phyloP scores from a whole-genome alignment of 2,113 vertebrate species.

The Oreotrochilus melanogaster region DNA sequence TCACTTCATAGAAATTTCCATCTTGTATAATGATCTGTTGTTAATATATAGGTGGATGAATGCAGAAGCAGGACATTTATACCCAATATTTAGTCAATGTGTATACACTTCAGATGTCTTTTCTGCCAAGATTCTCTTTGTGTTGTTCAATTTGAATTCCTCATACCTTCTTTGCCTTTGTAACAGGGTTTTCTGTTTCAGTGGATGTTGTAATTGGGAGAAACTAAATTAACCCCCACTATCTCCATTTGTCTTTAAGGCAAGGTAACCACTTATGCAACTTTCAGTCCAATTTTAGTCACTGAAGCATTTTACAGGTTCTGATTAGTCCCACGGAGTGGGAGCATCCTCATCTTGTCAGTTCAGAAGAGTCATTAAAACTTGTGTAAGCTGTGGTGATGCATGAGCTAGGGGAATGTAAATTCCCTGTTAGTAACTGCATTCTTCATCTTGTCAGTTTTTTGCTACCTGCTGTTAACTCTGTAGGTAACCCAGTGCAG shows the following conservation, averaged over 20 bases:
- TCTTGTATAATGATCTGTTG: neutral
- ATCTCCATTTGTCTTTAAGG: slow-evolving; percentile 30
- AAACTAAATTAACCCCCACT: slow-evolving; percentile 1
- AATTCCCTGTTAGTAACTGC: slow-evolving; percentile 48
- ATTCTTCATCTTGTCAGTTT: slow-evolving; percentile 66
- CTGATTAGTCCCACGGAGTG: slow-evolving; percentile 61
- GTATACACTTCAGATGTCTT: neutral
- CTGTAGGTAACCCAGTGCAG: neutral
- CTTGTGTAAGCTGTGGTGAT: slow-evolving; percentile 46
- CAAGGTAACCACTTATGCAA: slow-evolving; percentile 14
- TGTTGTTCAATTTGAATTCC: neutral
- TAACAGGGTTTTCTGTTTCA: slow-evolving; percentile 14
- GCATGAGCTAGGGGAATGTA: slow-evolving; percentile 62
- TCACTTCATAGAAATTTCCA: neutral
- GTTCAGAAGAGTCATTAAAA: slow-evolving; percentile 57
- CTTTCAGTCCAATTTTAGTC: slow-evolving; percentile 38
- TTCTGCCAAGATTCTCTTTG: neutral
- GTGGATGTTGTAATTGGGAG: neutral
- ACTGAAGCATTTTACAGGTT: slow-evolving; percentile 63
- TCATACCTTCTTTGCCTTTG: neutral
- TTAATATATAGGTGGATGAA: neutral
- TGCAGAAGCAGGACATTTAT: neutral
- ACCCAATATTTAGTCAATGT: neutral
- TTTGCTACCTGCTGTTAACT: slow-evolving; percentile 46
- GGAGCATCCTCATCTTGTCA: slow-evolving; percentile 51